Evolutionary conservation across 2,113 vertebrate species (phyloP).

Genomic region (Smithornis capensis): DNA sequence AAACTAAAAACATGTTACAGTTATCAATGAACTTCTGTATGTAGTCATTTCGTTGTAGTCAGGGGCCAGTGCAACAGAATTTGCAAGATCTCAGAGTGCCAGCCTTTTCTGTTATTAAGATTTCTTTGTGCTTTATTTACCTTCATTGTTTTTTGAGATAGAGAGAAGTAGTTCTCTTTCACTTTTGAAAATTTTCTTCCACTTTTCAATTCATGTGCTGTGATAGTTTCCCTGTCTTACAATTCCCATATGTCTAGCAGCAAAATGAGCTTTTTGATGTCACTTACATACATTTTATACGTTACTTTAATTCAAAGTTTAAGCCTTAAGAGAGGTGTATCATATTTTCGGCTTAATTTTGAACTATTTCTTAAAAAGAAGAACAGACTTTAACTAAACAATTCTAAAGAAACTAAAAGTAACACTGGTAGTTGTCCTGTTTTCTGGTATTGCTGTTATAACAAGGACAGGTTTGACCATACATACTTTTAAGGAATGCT

Average conservation of each 20-base stretch:
- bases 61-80: neutral
- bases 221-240: neutral
- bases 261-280: neutral
- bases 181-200: neutral
- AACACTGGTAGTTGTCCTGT: neutral
- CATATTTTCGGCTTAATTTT: neutral
- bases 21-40: neutral
- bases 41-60: neutral
- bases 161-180: neutral
- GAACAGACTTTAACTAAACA: neutral
- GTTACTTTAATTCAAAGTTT: neutral
- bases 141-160: neutral
- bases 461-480: neutral
- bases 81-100: neutral
- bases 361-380: neutral
- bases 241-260: neutral
- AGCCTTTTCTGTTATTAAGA: neutral
- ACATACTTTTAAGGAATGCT: neutral
- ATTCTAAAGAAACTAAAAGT: neutral
- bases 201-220: neutral
- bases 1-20: neutral
- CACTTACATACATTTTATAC: neutral
- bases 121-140: neutral
- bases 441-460: neutral
- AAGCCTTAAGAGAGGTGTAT: neutral